A percentile compares a stretch with the other conserved stretches of the same genome.
Evolutionary conservation across 2,113 vertebrate species (phyloP).

Genomic region (Microtus oregoni): DNA sequence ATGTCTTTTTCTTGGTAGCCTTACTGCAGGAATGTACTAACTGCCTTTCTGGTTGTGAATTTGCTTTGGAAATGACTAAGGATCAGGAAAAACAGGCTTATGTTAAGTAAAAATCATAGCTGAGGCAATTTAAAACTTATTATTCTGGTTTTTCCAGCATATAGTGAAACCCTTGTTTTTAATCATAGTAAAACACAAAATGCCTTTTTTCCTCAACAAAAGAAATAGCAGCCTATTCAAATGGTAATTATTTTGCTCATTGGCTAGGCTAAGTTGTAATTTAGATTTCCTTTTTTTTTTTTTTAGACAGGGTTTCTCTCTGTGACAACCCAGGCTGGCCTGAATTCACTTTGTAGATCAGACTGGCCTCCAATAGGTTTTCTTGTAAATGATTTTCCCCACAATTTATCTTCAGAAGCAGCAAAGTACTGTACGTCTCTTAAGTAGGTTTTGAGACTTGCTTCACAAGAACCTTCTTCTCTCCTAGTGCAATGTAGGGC

Average conservation of each 20-base stretch:
- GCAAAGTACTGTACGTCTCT: not conserved
- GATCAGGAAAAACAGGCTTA: not conserved
- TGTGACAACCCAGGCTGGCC: not conserved
- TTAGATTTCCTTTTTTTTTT: not conserved
- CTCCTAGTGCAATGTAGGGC: not conserved
- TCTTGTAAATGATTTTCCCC: not conserved
- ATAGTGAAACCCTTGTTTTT: conserved; percentile 9
- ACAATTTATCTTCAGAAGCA: not conserved
- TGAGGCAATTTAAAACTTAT: not conserved
- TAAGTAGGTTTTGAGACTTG: not conserved
- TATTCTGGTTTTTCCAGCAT: not conserved
- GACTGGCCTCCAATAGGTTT: not conserved
- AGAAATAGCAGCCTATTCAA: not conserved
- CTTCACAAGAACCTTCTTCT: not conserved
- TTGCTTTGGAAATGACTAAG: conserved; percentile 28
- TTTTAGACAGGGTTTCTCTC: not conserved
- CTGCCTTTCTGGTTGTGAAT: not conserved
- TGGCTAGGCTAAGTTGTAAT: conserved; percentile 30
- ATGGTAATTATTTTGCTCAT: conserved; percentile 12
- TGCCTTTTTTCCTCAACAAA: conserved; percentile 12
- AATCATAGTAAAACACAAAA: not conserved
- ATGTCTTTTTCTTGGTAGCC: not conserved
- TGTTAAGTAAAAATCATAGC: not conserved
- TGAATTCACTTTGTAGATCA: too few relatives aligned
- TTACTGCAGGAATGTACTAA: not conserved